phyloP scores from a whole-genome alignment of 1,140 invertebrate species.

The Cephus cinctus region DNA sequence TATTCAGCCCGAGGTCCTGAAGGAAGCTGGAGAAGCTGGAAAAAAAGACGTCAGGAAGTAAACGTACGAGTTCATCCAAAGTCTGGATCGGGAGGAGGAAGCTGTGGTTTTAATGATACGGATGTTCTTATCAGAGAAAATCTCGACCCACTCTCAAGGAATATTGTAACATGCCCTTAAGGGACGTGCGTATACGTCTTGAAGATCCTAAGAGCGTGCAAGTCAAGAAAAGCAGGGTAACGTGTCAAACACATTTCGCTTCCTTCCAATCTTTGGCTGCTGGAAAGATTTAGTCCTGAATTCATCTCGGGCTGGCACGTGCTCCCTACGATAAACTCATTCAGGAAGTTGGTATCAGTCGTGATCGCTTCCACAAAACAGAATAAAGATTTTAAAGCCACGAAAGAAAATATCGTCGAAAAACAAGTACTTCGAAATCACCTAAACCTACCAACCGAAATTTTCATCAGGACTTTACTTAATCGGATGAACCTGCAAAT shows the following conservation, averaged over 20 bases:
- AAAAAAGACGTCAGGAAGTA: conserved; percentile 9
- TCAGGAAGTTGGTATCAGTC: too few relatives aligned
- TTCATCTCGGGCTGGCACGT: too few relatives aligned
- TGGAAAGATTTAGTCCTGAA: conserved; percentile 30
- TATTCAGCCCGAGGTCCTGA: too few relatives aligned
- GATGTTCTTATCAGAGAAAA: conserved; percentile 37
- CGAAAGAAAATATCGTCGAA: too few relatives aligned
- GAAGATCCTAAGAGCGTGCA: conserved; percentile 35
- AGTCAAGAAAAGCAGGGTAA: conserved; percentile 44
- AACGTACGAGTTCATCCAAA: conserved; percentile 16
- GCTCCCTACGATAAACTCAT: too few relatives aligned
- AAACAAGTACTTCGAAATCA: too few relatives aligned
- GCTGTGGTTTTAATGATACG: conserved; percentile 27
- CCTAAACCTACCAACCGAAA: too few relatives aligned
- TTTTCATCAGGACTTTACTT: too few relatives aligned
- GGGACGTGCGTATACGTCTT: conserved; percentile 38
- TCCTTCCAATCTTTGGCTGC: background rate
- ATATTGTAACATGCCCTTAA: conserved; percentile 46
- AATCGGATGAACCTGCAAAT: too few relatives aligned
- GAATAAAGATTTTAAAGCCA: too few relatives aligned
- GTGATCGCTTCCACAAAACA: too few relatives aligned
- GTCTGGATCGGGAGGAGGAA: background rate
- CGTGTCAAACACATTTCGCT: conserved; percentile 45
- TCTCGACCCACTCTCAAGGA: conserved; percentile 35
- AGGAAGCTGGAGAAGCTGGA: too few relatives aligned